Evolutionary conservation across 92 coral and sea anemone genomes (phyloP).

Genomic region (Metridium senile): DNA sequence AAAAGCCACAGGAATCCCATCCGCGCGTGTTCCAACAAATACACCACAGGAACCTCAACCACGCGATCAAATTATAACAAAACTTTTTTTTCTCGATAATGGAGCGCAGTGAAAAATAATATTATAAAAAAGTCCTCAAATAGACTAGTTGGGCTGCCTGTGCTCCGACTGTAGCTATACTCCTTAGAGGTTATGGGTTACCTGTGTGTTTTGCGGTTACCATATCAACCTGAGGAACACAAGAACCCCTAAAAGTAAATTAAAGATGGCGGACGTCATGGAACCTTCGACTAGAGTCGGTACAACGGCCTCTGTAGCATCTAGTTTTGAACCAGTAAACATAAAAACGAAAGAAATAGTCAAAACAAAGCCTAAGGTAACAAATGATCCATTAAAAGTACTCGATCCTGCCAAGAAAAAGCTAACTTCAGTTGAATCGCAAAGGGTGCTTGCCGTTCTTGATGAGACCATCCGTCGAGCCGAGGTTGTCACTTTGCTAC

Average conservation of each 20-base stretch:
- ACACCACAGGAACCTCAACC: no score
- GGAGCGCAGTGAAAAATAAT: no score
- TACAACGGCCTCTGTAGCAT: constrained; percentile 92
- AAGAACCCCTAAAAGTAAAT: constrained; percentile 40
- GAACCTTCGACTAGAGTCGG: constrained; percentile 68
- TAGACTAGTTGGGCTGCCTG: no score
- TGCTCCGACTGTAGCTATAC: no score
- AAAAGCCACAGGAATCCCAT: no score
- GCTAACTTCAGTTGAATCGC: constrained; percentile 95
- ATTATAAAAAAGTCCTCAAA: no score
- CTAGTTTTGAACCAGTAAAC: constrained; percentile 80
- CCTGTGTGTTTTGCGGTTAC: constrained; percentile 51
- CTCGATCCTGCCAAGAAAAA: constrained; percentile 94
- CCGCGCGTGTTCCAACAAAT: no score
- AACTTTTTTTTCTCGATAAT: no score
- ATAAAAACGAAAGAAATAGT: constrained; percentile 72
- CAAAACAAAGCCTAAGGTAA: constrained; percentile 67
- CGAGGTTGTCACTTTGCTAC: constrained; percentile 86
- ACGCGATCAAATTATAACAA: no score
- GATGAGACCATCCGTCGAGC: constrained; percentile 86
- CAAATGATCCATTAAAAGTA: constrained; percentile 86
- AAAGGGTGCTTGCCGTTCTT: constrained; percentile 87
- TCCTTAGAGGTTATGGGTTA: constrained; percentile 14
- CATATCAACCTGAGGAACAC: constrained; percentile 43
- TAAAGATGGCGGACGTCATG: constrained; percentile 76